phyloP scores from a whole-genome alignment of 2,113 vertebrate genomes.

The Brachypteracias leptosomus region DNA sequence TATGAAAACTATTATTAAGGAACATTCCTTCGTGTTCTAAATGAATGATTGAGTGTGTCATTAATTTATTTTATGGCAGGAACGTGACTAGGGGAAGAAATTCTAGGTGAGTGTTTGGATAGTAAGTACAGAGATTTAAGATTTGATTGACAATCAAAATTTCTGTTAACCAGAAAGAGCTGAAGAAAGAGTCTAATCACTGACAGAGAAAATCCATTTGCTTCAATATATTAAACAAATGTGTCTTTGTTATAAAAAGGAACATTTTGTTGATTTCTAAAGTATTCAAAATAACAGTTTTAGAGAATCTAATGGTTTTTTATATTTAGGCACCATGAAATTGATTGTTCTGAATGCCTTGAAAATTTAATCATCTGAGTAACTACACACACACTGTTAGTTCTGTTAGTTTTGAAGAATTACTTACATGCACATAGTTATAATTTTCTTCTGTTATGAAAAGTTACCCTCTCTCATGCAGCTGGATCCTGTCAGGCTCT shows the following conservation, averaged over 20 bases:
- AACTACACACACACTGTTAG: slow-evolving; percentile 20
- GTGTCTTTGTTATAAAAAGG: slow-evolving; percentile 53
- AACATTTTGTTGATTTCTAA: slow-evolving; percentile 61
- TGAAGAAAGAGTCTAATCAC: slow-evolving; percentile 40
- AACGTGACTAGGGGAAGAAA: slow-evolving; percentile 53
- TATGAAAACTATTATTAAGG: slow-evolving; percentile 35
- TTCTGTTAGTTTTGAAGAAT: slow-evolving; percentile 46
- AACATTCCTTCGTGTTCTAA: slow-evolving; percentile 23
- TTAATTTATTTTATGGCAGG: slow-evolving; percentile 53
- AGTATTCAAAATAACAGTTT: slow-evolving; percentile 54
- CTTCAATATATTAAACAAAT: slow-evolving; percentile 47
- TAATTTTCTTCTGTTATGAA: slow-evolving; percentile 46
- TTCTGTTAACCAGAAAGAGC: slow-evolving; percentile 43
- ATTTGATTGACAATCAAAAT: slow-evolving; percentile 66
- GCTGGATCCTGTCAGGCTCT: slow-evolving; percentile 2
- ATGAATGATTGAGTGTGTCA: slow-evolving; percentile 46
- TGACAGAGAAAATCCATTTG: slow-evolving; percentile 38
- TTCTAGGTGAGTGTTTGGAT: slow-evolving; percentile 51
- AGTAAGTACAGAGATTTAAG: slow-evolving; percentile 35
- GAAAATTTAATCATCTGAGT: slow-evolving; percentile 41
- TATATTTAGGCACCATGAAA: slow-evolving; percentile 51
- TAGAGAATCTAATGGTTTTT: slow-evolving; percentile 36
- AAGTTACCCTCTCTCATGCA: not conserved
- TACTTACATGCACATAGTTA: not conserved
- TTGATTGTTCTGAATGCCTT: slow-evolving; percentile 34